Evolutionary conservation across 2,113 vertebrate genomes (phyloP).

Genomic region (Oceanodroma tethys): DNA sequence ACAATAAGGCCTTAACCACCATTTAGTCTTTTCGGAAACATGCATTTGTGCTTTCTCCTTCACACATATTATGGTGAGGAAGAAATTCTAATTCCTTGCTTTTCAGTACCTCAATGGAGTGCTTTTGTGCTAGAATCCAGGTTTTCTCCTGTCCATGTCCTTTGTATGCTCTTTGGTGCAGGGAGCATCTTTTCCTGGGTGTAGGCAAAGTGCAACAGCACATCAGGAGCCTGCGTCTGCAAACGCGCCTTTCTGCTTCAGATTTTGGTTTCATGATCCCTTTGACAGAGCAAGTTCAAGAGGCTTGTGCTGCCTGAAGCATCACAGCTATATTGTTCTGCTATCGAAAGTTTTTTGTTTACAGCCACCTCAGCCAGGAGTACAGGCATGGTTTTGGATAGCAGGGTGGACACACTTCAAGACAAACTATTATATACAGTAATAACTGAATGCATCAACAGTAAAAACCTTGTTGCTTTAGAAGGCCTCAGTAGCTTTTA

Average conservation of each 20-base stretch:
- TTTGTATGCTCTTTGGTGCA: background rate
- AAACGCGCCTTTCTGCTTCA: background rate
- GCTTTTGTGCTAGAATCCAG: background rate
- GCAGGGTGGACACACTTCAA: background rate
- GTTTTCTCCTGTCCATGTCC: accelerated
- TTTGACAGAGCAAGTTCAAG: background rate
- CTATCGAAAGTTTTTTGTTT: background rate
- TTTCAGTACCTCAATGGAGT: background rate
- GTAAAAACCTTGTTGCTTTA: background rate
- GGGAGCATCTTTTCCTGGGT: background rate
- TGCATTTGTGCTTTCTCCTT: background rate
- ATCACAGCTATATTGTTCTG: background rate
- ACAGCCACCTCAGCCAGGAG: background rate
- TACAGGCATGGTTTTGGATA: background rate
- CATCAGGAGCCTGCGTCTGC: background rate
- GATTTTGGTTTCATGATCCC: background rate
- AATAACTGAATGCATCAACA: background rate
- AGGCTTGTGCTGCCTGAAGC: background rate
- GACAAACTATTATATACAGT: background rate
- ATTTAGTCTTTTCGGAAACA: background rate
- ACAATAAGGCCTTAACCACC: background rate
- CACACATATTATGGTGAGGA: background rate
- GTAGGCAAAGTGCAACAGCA: background rate
- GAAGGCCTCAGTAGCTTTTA: background rate
- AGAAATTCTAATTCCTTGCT: background rate